Conservation (phyloP, 2,888 invertebrate species). For the Orgyia antiqua region DNA sequence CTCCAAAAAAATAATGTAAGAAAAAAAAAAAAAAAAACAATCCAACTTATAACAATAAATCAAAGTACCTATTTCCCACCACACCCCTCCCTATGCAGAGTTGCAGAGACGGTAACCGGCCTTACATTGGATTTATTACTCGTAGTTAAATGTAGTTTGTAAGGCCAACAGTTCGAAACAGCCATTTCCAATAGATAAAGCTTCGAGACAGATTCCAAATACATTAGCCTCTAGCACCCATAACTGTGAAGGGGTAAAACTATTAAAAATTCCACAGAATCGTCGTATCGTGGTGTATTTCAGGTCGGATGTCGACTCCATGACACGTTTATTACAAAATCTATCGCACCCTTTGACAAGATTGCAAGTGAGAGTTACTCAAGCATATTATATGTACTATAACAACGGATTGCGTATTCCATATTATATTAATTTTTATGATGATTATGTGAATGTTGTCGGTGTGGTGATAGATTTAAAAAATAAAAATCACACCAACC, state of each 20-base stretch:
- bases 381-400: no score
- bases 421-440: no score
- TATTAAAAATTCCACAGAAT: conserved; percentile 70
- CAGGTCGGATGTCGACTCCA: conserved; percentile 46
- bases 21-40: no score
- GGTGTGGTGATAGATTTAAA: no score
- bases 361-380: not conserved
- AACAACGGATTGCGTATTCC: no score
- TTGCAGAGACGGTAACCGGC: conserved; percentile 51
- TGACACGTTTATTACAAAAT: conserved; percentile 61
- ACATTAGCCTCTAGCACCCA: conserved; percentile 63
- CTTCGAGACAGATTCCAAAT: conserved; percentile 73
- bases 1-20: no score
- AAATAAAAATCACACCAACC: no score
- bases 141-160: conserved; percentile 72
- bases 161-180: conserved; percentile 72
- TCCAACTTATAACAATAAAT: no score
- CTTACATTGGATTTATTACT: conserved; percentile 70
- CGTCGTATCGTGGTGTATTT: conserved; percentile 43
- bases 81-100: conserved; percentile 55
- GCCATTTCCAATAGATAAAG: conserved; percentile 74
- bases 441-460: no score
- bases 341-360: conserved; percentile 20
- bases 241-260: conserved; percentile 44
- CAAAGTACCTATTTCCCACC: conserved; percentile 26